These are phyloP conservation scores for Gymnothorax javanicus DNA, from an alignment of 2,797 vertebrate genomes.

Conservation along the genomic window DNA sequence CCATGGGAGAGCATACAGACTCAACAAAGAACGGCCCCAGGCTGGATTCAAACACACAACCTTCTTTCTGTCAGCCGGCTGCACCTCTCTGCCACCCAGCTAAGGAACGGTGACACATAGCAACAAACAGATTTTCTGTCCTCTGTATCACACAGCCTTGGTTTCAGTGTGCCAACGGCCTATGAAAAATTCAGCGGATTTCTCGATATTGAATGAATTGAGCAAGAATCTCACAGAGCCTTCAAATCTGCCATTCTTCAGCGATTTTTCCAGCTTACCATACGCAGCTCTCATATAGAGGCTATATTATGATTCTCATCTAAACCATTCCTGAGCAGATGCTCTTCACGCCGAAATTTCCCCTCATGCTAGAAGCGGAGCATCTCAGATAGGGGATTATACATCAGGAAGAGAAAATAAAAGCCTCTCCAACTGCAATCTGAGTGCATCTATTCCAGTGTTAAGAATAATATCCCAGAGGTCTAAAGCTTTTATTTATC, in stretches of 20 bases:
- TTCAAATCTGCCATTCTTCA: background rate
- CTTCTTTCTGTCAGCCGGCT: too few species aligned
- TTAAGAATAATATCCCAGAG: background rate
- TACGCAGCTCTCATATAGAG: background rate
- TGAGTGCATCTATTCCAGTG: background rate
- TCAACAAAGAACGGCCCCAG: too few species aligned
- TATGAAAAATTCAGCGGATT: slow-evolving; percentile 4
- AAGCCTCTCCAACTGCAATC: background rate
- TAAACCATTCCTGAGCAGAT: background rate
- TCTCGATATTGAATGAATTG: background rate
- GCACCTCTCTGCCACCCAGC: background rate
- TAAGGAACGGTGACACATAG: background rate
- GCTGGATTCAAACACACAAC: too few species aligned
- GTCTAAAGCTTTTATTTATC: background rate
- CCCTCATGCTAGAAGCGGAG: background rate
- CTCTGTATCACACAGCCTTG: background rate
- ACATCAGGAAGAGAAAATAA: slow-evolving; percentile 2
- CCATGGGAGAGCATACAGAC: too few species aligned
- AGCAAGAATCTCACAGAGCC: background rate
- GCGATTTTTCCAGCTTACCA: background rate
- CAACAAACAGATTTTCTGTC: background rate
- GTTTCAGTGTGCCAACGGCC: background rate
- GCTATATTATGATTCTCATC: background rate
- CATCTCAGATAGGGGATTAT: background rate
- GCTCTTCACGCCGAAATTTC: background rate